Percentiles rank a stretch among this genome's conserved stretches.
Conservation (phyloP, 2,113 vertebrate genomes). For the Drymodes brunneopygia region DNA sequence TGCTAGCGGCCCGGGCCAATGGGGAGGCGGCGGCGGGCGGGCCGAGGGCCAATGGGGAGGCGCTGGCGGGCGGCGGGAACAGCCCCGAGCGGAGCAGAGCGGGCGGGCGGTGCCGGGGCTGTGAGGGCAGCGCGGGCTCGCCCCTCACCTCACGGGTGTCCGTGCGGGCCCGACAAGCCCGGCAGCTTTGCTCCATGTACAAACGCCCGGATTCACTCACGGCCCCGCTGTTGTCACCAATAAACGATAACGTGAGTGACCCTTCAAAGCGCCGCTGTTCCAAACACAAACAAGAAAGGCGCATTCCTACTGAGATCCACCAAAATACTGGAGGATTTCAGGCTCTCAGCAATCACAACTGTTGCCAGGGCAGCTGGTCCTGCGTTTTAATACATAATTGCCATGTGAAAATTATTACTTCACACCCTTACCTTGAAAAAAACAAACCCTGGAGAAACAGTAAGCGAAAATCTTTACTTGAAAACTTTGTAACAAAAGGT, state of each 20-base stretch:
- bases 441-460: not conserved
- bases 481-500: not conserved
- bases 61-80: not conserved
- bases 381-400: not conserved
- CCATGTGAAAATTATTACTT: accelerated
- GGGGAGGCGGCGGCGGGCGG: not conserved
- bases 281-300: not conserved
- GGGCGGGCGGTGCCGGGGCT: not conserved
- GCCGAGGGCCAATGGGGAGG: not conserved
- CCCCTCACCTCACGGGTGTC: accelerated
- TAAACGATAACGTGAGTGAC: accelerated
- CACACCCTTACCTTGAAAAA: not conserved
- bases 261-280: accelerated
- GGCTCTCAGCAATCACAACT: accelerated
- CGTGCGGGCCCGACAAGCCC: accelerated
- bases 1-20: not conserved
- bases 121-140: too few relatives aligned
- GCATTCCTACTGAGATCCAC: accelerated
- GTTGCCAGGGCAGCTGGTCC: too few relatives aligned
- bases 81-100: not conserved
- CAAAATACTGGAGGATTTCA: accelerated
- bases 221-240: accelerated
- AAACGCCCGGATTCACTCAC: accelerated
- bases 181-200: accelerated
- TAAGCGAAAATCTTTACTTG: constrained; percentile 17